phyloP scores from a whole-genome alignment of 35 echinoderm and acorn worm species.

The Lytechinus pictus region DNA sequence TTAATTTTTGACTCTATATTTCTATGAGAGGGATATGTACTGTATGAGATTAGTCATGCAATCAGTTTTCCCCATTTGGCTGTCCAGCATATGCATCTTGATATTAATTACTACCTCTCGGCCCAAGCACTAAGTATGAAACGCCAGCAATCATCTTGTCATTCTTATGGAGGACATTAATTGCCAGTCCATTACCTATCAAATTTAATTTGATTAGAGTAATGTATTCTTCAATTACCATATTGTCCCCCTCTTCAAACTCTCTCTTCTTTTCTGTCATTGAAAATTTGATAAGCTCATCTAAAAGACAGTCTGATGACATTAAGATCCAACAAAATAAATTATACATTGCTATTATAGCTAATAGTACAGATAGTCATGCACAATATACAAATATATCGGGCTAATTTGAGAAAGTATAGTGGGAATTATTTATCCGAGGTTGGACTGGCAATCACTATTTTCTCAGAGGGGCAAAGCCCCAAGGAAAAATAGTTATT shows the following conservation, averaged over 20 bases:
- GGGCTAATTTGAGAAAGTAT: too few species aligned
- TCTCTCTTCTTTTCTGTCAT: neutral
- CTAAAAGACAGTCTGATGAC: neutral
- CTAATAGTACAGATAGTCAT: too few species aligned
- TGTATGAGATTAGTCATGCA: neutral
- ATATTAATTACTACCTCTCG: neutral
- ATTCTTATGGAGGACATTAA: neutral
- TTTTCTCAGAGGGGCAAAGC: too few species aligned
- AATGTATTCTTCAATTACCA: neutral
- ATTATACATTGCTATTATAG: neutral
- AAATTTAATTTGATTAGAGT: conserved; percentile 8
- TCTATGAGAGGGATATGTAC: neutral
- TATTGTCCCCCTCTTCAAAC: neutral
- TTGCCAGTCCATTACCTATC: conserved; percentile 1
- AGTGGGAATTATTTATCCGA: too few species aligned
- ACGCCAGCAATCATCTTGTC: neutral
- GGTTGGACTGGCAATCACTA: too few species aligned
- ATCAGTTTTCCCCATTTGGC: neutral
- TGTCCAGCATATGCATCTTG: neutral
- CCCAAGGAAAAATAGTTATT: too few species aligned
- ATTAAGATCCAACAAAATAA: neutral
- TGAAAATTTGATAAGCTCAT: neutral
- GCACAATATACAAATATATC: too few species aligned
- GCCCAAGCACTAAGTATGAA: neutral
- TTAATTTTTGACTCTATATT: neutral